A percentile compares a stretch with the other conserved stretches of the same genome.
Conservation (phyloP, 30 jellyfish, hydroid and myxozoan species). For the Aurelia aurita region DNA sequence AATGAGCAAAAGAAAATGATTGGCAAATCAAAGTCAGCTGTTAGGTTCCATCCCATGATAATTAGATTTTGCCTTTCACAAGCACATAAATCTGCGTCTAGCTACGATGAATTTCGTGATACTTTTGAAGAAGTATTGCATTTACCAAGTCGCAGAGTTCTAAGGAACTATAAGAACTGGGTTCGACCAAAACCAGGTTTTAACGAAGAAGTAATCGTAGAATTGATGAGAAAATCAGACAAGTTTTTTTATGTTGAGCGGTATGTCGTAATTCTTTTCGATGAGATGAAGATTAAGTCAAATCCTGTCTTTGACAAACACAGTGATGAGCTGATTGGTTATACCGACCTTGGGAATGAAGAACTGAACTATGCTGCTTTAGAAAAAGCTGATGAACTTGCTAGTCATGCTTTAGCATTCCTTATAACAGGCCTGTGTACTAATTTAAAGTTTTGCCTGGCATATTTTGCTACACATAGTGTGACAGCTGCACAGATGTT, state of each 20-base stretch:
- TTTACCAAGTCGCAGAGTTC: slow-evolving; percentile 52
- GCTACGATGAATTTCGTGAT: slow-evolving; percentile 57
- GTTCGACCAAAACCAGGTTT: slow-evolving; percentile 41
- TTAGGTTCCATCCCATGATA: slow-evolving; percentile 43
- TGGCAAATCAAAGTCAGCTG: slow-evolving; percentile 20
- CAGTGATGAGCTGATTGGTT: slow-evolving; percentile 49
- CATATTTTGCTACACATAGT: slow-evolving; percentile 37
- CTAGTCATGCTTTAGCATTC: too few relatives aligned
- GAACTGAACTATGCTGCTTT: too few relatives aligned
- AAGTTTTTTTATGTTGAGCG: slow-evolving; percentile 18
- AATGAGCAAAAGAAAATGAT: slow-evolving; percentile 30
- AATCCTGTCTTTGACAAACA: slow-evolving; percentile 32
- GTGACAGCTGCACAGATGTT: slow-evolving; percentile 39
- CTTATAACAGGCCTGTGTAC: slow-evolving; percentile 21
- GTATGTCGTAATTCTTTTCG: slow-evolving; percentile 43
- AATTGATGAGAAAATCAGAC: too few relatives aligned
- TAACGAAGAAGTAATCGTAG: slow-evolving; percentile 22
- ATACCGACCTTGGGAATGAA: too few relatives aligned
- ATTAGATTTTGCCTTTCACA: slow-evolving; percentile 58
- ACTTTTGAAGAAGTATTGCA: slow-evolving; percentile 53
- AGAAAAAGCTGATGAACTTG: too few relatives aligned
- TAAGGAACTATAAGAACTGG: slow-evolving; percentile 53
- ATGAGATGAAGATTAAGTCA: slow-evolving; percentile 53
- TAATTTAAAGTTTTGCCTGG: slow-evolving; percentile 11
- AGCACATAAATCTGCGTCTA: slow-evolving; percentile 52